Evolutionary conservation across 1,140 invertebrate species (phyloP).

Genomic region (Brachionus manjavacas): DNA sequence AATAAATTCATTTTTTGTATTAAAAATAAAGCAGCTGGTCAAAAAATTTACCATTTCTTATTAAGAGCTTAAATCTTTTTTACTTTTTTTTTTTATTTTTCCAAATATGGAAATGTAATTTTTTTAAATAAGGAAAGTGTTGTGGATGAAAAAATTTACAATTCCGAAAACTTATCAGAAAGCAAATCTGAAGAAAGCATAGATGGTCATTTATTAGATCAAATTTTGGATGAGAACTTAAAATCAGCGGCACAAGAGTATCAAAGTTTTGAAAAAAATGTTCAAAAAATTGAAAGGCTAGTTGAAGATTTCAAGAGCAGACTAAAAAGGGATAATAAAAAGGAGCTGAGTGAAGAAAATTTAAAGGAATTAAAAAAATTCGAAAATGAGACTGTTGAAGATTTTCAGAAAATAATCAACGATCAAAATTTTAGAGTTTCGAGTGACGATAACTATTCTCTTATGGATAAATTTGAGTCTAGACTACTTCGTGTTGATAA

Average conservation of each 20-base stretch:
- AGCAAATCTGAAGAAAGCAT: background rate
- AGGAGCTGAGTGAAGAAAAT: background rate
- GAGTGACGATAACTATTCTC: background rate
- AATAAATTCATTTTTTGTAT: too few species aligned
- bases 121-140: conserved; percentile 9
- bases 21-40: too few species aligned
- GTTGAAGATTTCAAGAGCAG: background rate
- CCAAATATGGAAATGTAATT: background rate
- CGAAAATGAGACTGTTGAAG: background rate
- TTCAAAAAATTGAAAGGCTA: background rate
- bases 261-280: background rate
- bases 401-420: background rate
- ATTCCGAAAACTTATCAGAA: background rate
- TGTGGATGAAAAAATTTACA: background rate
- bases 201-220: background rate
- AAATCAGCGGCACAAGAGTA: background rate
- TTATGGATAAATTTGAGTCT: background rate
- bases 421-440: background rate
- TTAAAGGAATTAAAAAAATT: background rate
- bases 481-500: background rate
- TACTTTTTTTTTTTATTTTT: too few species aligned
- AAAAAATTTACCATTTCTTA: too few species aligned
- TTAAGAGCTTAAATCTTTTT: too few species aligned
- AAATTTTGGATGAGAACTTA: background rate
- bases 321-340: background rate